Evolutionary conservation across 2,113 vertebrate genomes (phyloP), one percentile per base, ranked within the genome.

Genomic region (Onychostoma macrolepis): DNA sequence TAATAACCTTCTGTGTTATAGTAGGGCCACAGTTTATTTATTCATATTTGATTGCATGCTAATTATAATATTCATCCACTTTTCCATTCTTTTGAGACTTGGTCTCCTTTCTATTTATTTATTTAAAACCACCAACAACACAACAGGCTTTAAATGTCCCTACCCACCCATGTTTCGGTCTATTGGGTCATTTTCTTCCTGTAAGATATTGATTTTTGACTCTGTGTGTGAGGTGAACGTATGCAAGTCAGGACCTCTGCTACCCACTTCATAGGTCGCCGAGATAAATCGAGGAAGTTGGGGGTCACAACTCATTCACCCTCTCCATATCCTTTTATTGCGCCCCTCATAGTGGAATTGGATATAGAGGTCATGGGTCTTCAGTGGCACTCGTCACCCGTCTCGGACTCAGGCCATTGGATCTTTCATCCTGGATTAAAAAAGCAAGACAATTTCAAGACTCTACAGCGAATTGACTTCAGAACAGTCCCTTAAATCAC

Each of bases 251-350:
- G 92, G 94, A 91, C 91, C 67, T 72, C 85, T 79, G 87, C 91
- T 93, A 94, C 92, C 93, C 94, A 92, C 92, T 92, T 90, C 90
- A 89, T 33, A 86, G 95, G 92, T 96, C 94, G 94, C 92, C 92
- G 94, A 96, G 96, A 98, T 96, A 97, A 98, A 99, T 98, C 95
- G 95, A 96, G 96, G 94, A 92, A 94, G 95, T 95, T 96, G 95
- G 94, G 96, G 97, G 97, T 98, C 96, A 96, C 93, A 93, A 94
- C 96, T 96, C 96, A 97, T 98, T 97, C 95, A 96, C 97, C 94
- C 93, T 92, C 90, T 90, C 92, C 94, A 86, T 96, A 96, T 98
- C 96, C 95, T 96, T 97, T 97, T 96, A 98, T 96, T 93, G 95
- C 92, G 94, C 95, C 96, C 96, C 12, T 71, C 92, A 91, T 95